Percentiles rank a stretch among this genome's conserved stretches.
Evolutionary conservation across 1,140 invertebrate genomes (phyloP).

Genomic region (Brachionus manjavacas): DNA sequence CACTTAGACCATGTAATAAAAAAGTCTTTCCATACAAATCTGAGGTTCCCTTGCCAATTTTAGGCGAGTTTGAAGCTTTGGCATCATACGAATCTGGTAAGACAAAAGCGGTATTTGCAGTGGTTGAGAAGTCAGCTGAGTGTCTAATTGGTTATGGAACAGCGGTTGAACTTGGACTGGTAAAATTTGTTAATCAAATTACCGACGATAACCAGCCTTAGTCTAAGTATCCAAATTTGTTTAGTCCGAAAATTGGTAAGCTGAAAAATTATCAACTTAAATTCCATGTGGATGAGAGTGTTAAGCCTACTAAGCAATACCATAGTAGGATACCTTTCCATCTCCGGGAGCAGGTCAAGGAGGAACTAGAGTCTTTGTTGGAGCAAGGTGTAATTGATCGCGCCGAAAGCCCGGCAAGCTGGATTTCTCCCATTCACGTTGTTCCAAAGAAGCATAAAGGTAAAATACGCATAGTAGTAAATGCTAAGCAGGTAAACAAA

Average conservation of each 20-base stretch:
- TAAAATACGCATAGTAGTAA: too few species aligned
- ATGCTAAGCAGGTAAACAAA: too few species aligned
- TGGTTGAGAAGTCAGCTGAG: too few species aligned
- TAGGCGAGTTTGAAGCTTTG: too few species aligned
- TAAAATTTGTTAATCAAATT: background rate
- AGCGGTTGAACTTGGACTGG: too few species aligned
- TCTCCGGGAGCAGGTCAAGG: slow-evolving; percentile 44
- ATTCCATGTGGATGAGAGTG: slow-evolving; percentile 45
- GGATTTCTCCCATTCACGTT: slow-evolving; percentile 47
- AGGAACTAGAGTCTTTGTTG: slow-evolving; percentile 44
- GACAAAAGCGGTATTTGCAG: too few species aligned
- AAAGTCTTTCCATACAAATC: background rate
- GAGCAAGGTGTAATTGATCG: slow-evolving; percentile 47
- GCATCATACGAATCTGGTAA: too few species aligned
- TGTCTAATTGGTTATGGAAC: too few species aligned
- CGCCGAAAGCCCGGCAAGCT: slow-evolving; percentile 46
- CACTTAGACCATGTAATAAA: background rate
- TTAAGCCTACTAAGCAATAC: slow-evolving; percentile 44
- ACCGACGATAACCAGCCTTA: background rate
- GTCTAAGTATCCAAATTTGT: background rate
- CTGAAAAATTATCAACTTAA: slow-evolving; percentile 46
- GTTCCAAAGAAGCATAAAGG: slow-evolving; percentile 21
- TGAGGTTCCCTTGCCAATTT: background rate
- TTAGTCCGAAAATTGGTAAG: background rate
- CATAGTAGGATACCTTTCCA: slow-evolving; percentile 45